These are phyloP conservation scores for Carassius gibelio DNA, from an alignment of 2,113 vertebrate species.

Conservation along the genomic window DNA sequence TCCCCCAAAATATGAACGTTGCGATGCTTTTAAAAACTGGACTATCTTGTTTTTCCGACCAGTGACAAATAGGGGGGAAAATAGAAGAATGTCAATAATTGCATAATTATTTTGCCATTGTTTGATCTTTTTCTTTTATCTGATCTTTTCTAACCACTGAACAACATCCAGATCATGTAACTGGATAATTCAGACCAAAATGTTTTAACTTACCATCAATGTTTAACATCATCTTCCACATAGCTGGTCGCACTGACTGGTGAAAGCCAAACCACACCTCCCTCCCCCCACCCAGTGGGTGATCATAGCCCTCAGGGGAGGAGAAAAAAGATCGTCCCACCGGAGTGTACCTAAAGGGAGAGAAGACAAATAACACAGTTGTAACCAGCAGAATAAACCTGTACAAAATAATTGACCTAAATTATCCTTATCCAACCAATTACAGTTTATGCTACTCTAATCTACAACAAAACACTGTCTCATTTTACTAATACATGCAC, in stretches of 20 bases:
- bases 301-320: constrained; percentile 93
- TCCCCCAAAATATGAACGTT: not conserved
- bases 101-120: not conserved
- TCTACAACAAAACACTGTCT: not conserved
- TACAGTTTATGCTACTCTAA: not conserved
- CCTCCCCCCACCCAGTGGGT: constrained; percentile 91
- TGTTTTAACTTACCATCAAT: constrained; percentile 84
- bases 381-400: not conserved
- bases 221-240: constrained; percentile 99
- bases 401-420: not conserved
- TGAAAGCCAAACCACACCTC: constrained; percentile 99
- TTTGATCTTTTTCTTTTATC: not conserved
- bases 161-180: not conserved
- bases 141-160: not conserved
- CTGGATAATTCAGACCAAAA: not conserved
- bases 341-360: constrained; percentile 85
- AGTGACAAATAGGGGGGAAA: not conserved
- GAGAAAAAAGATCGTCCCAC: constrained; percentile 98
- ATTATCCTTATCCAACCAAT: not conserved
- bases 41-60: not conserved
- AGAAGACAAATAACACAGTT: not conserved
- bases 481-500: not conserved
- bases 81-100: no score
- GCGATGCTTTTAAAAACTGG: not conserved
- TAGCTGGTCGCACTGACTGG: constrained; percentile 94